Percentiles rank a stretch among this genome's conserved stretches.
phyloP scores from a whole-genome alignment of 2,113 vertebrate species.

The Perca fluviatilis region DNA sequence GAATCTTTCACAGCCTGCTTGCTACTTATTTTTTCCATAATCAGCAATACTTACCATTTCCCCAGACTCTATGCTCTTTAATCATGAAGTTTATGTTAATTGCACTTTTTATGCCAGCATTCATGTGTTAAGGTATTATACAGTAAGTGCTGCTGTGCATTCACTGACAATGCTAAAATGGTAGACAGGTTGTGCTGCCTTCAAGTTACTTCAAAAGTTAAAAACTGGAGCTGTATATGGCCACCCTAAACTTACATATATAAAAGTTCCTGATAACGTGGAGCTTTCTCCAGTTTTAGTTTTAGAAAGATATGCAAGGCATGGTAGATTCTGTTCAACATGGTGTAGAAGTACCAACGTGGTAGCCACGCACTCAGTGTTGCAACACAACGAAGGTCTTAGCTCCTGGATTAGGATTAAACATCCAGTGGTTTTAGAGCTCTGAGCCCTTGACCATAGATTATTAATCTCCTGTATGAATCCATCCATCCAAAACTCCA shows the following conservation, averaged over 20 bases:
- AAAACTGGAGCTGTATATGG: background rate
- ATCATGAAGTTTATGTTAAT: slow-evolving; percentile 19
- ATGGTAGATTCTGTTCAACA: background rate
- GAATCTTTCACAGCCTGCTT: slow-evolving; percentile 4
- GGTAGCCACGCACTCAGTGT: slow-evolving; percentile 10
- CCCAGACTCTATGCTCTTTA: slow-evolving; percentile 3
- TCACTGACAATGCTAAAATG: background rate
- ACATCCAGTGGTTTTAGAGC: slow-evolving; percentile 57
- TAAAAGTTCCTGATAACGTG: background rate
- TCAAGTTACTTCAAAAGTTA: background rate
- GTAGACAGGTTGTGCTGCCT: slow-evolving; percentile 5
- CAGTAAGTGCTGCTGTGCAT: background rate
- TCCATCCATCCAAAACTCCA: slow-evolving; percentile 42
- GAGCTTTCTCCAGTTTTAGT: background rate
- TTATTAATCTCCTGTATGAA: slow-evolving; percentile 67
- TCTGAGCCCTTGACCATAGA: slow-evolving; percentile 49
- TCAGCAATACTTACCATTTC: slow-evolving; percentile 27
- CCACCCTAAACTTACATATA: background rate
- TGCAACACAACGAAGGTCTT: slow-evolving; percentile 41
- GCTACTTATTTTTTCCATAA: slow-evolving; percentile 2
- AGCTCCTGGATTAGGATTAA: slow-evolving; percentile 78
- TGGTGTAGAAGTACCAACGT: slow-evolving; percentile 3
- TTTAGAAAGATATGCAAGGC: background rate
- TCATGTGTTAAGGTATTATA: background rate
- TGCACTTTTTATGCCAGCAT: background rate